Evolutionary conservation across 53 echinoderm and acorn worm species (phyloP), one percentile per base, ranked within the genome.

Genomic region (Henricia sp.): DNA sequence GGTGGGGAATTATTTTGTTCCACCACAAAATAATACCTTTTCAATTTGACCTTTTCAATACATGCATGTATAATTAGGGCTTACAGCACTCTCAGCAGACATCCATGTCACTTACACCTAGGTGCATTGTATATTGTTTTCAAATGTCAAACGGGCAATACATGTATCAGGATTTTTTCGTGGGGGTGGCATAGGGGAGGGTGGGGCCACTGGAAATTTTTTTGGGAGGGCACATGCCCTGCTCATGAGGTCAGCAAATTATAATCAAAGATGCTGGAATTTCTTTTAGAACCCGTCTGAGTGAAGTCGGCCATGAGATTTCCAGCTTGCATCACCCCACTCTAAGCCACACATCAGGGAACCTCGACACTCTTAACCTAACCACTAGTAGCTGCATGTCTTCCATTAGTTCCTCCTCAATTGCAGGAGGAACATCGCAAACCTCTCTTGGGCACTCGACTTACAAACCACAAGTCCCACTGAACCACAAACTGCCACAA

Each of bases 341-440:
- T 21, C 88, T 84, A 6, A 67, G 70, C 32, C 85, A 84, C 9
- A 56, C 88, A 14, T 59, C 84, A 6, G 91, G 88, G 53, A 91
- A 72, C 42, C 84, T 88, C 5, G 91, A 91, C 46, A 82, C 71
- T 27, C 65, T 91, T 43, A 91, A 88, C 80, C 85, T 91, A 2
- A 91, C 88, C 66, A n/a, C n/a, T n/a, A 91, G 91, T 72, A 91
- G 91, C 68, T 91, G 88, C 70, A 82, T 84, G 28, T 91, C 91
- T n/a, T 84, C 88, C 58, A 66, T 88, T 57, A 88, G 88, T 16
- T 91, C 91, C 46, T 91, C 91, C 16, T 84, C 88, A 52, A 88
- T n/a, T n/a, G n/a, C n/a, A n/a, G n/a, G n/a, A 20, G 71, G 65
- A 37, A 37, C 54, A 53, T 67, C 53, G 54, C 67, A 74, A 38